Base-by-base conservation (phyloP, 2,888 invertebrate species). In the Acanthosoma haemorrhoidale region DNA sequence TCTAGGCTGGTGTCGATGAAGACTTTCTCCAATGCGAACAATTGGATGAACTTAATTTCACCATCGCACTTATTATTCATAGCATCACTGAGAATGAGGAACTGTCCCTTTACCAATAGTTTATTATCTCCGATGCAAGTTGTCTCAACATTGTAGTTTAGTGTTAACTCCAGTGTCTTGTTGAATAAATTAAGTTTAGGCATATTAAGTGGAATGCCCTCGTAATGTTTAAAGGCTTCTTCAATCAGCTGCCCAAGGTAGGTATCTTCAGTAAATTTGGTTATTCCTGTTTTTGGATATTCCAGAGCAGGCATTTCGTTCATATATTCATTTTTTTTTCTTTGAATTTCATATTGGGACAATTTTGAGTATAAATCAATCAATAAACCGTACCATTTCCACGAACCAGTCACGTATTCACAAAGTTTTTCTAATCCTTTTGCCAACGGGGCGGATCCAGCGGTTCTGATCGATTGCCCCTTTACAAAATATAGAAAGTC, bases 1-100 rank as follows among this genome's bases (percentile, higher is more conserved):
- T 64, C 25, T 11, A 64, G 15, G 29, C 29, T 31, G 3, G 15
- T 29, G 29, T 64, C 41, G 13, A 64, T 64, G 13, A 64, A 64
- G 6, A 64, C 41, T 64, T 41, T 64, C n/a, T 64, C n/a, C 15
- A 39, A 13, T 39, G 64, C 64, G 41, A 38, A 64, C 29, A 64
- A 9, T 31, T 64, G 39, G 21, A 64, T 3, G 5, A 41, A 64
- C 21, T 41, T 25, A 1, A 64, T 3, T 6, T n/a, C 6, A 4
- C 29, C 13, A 1, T 34, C 8, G 11, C 16, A 25, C 8, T 25
- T n/a, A 3, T 8, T n/a, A 8, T 64, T 25, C n/a, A 4, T 8
- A 41, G 41, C 9, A 15, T 64, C 64, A 41, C 64, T 64, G 9
- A 64, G 16, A 3, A 29, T 31, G 1, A 64, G 15, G 11, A 38